phyloP scores from a whole-genome alignment of 2,888 invertebrate species.

The Dilophus febrilis region DNA sequence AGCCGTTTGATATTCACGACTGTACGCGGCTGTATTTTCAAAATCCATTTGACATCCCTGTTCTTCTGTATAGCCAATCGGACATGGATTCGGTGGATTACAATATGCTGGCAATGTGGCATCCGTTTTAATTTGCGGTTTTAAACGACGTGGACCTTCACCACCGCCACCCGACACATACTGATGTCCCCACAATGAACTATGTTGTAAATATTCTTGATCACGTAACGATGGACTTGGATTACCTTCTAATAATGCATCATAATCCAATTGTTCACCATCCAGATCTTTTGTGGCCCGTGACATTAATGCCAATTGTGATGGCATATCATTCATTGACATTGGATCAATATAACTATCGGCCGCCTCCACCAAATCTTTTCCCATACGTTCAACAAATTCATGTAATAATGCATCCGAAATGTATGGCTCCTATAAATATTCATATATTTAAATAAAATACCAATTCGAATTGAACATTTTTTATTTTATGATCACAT shows the following conservation, averaged over 20 bases:
- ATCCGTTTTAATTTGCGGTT: slow-evolving; percentile 67
- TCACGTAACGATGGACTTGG: slow-evolving; percentile 68
- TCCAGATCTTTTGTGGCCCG: slow-evolving; percentile 40
- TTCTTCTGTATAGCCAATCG: slow-evolving; percentile 72
- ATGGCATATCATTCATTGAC: slow-evolving; percentile 19
- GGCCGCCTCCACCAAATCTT: slow-evolving; percentile 48
- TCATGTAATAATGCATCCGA: slow-evolving; percentile 58
- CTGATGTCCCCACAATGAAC: slow-evolving; percentile 54
- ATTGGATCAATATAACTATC: slow-evolving; percentile 31
- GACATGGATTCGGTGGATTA: slow-evolving; percentile 98
- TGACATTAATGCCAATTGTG: slow-evolving; percentile 29
- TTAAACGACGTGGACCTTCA: slow-evolving; percentile 34
- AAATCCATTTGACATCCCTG: slow-evolving; percentile 84
- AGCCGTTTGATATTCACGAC: slow-evolving; percentile 77
- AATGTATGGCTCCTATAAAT: slow-evolving; percentile 39
- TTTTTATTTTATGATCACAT: too few relatives aligned
- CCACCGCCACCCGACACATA: slow-evolving; percentile 61
- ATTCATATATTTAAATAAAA: too few relatives aligned
- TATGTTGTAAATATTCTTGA: slow-evolving; percentile 76
- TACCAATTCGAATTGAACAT: too few relatives aligned
- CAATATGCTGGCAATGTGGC: slow-evolving; percentile 92
- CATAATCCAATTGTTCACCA: slow-evolving; percentile 52
- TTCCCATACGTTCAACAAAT: slow-evolving; percentile 60
- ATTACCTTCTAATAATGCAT: slow-evolving; percentile 47
- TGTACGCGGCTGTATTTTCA: slow-evolving; percentile 89